Conservation (phyloP, 2,888 invertebrate species). For the Dorcus parallelipipedus region DNA sequence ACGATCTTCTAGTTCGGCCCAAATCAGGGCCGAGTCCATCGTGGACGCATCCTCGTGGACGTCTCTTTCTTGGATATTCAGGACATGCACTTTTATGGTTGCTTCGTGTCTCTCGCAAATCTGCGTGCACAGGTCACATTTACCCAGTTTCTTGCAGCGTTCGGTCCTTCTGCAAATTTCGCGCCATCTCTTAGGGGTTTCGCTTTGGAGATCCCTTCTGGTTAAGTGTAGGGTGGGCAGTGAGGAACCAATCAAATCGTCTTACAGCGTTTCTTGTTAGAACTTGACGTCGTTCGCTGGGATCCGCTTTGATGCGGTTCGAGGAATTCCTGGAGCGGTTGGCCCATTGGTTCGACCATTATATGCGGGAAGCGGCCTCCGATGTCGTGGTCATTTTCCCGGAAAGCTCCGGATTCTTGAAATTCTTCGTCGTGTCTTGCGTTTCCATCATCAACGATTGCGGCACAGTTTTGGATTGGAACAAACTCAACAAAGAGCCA, state of each 20-base stretch:
- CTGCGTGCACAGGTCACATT: slow-evolving; percentile 22
- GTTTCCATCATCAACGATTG: too few relatives aligned
- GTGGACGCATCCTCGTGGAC: background rate
- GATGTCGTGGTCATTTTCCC: too few relatives aligned
- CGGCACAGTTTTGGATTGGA: too few relatives aligned
- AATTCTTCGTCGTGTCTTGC: too few relatives aligned
- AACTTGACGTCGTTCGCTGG: background rate
- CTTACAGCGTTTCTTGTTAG: background rate
- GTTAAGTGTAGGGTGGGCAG: slow-evolving; percentile 3
- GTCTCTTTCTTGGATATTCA: background rate
- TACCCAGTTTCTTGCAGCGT: slow-evolving; percentile 19
- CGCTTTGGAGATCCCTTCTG: slow-evolving; percentile 9
- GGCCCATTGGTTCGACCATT: too few relatives aligned
- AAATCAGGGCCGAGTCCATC: background rate
- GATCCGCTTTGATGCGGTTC: too few relatives aligned
- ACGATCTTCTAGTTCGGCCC: slow-evolving; percentile 18
- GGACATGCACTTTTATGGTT: background rate
- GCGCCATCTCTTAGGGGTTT: slow-evolving; percentile 17
- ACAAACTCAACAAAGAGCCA: too few relatives aligned
- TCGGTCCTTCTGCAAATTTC: slow-evolving; percentile 15
- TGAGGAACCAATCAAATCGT: background rate
- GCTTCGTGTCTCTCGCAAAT: slow-evolving; percentile 19
- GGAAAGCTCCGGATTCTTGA: too few relatives aligned
- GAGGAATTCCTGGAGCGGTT: too few relatives aligned
- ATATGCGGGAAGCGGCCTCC: too few relatives aligned